Base-by-base conservation (phyloP, 2,888 invertebrate genomes). In the Homarus gammarus region DNA sequence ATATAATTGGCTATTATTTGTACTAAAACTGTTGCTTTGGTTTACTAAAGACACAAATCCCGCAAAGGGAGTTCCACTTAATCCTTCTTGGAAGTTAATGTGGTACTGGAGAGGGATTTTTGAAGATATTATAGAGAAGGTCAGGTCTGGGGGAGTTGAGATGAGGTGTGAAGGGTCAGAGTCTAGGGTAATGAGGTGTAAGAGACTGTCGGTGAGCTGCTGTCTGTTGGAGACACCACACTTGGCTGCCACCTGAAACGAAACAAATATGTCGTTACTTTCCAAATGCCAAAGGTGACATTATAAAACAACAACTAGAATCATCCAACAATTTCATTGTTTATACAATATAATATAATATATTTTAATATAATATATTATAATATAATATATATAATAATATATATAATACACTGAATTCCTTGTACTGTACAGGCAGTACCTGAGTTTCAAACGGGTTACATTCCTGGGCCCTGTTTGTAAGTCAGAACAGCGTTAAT, bases 231-330 rank as follows among this genome's bases (percentile, higher is more conserved):
- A 88, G 77, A 88, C 87, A 88, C 87, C 87, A 88, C 87, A 83
- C 44, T 88, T 88, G 87, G 87, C 87, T 83, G 81, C 83, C 77
- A 88, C 87, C 87, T 88, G 87, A 38, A 88, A 88, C 8, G 44
- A 49, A 73, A 73, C n/a, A n/a, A n/a, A n/a, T n/a, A 18, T n/a
- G 73, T 10, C 22, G 1, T 33, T n/a, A 10, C 27, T 22, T 18
- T 73, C 33, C 5, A 73, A 73, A 6, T 31, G 6, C 22, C 31
- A 18, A 70, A 10, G 10, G 10, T n/a, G 12, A 18, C 70, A 33
- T 73, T 73, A 22, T 36, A 36, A 31, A 73, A 27, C 72, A 27
- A 33, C 15, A 33, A 33, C 36, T 64, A 64, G n/a, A 64, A n/a
- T 27, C n/a, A n/a, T n/a, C n/a, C n/a, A n/a, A n/a, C n/a, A n/a